These are phyloP conservation scores for Actinernus sp. DNA, from an alignment of 92 coral and sea anemone species.

Conservation along the genomic window DNA sequence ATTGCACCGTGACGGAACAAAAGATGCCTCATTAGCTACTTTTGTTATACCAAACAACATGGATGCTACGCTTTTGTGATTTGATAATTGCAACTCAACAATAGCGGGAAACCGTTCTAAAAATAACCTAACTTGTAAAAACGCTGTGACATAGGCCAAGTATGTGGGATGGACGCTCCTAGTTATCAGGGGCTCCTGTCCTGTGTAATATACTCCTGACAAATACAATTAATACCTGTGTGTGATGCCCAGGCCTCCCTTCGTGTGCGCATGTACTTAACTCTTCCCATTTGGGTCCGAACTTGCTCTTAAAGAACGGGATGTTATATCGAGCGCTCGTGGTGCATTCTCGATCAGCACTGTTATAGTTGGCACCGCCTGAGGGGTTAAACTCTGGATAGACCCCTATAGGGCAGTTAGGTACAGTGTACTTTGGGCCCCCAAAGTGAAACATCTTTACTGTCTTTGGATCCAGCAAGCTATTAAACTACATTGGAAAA, in stretches of 20 bases:
- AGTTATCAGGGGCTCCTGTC: no score
- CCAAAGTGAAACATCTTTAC: conserved; percentile 81
- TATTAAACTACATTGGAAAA: conserved; percentile 58
- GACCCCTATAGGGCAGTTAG: conserved; percentile 85
- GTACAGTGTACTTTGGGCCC: conserved; percentile 88
- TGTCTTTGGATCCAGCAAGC: conserved; percentile 88
- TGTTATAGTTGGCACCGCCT: conserved; percentile 56
- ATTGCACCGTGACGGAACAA: no score
- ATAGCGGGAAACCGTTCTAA: no score
- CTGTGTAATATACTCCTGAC: no score
- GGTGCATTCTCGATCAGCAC: conserved; percentile 33
- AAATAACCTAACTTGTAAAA: no score
- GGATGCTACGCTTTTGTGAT: no score
- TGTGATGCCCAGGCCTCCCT: conserved; percentile 98
- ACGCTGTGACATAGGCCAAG: no score
- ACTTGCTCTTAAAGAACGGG: conserved; percentile 76
- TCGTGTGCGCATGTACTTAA: conserved; percentile 84
- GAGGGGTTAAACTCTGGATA: conserved; percentile 89
- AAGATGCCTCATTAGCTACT: no score
- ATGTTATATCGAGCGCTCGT: conserved; percentile 59
- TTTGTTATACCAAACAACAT: no score
- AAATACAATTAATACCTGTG: conserved; percentile 94
- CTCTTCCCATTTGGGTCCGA: conserved; percentile 76
- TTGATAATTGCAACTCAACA: no score
- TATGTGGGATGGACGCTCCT: no score